Evolutionary conservation across 2,113 vertebrate genomes (phyloP), one percentile per base, ranked within the genome.

Genomic region (Coturnix japonica): DNA sequence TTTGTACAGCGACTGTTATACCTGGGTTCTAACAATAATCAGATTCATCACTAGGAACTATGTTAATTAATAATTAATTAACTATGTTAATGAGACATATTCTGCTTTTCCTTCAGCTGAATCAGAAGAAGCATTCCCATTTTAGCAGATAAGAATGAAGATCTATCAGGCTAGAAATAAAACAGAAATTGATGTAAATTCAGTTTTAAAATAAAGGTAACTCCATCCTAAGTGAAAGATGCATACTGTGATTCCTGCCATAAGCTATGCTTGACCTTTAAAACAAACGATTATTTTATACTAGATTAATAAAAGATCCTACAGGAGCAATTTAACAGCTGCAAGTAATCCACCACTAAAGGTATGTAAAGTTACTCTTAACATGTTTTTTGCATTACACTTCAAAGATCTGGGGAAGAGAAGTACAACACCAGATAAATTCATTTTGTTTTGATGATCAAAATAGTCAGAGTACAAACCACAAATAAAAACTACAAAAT

Each of bases 201-300:
- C 72, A 73, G 79, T 26, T 20, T 90, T 77, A 21, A 30, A 35
- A 23, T 81, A 69, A 47, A 72, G 30, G 30, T 53, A 65, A 35
- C 9, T 87, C 44, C 16, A 21, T 37, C 26, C 28, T 67, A 46
- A 83, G 21, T 70, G 63, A 76, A 87, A 93, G 47, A 79, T 46
- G 46, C 31, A 10, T 31, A 7, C 54, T 87, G 75, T 39, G n/a
- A 67, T 81, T 15, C 18, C 47, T 81, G 47, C 47, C 39, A 64
- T 25, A 78, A 85, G 59, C n/a, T 87, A 43, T 7, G 3, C 35
- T 44, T 93, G 67, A 85, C 71, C 54, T 91, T 91, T 87, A 59
- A 72, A 93, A 87, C 37, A 65, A 82, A 71, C 73, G 61, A 77
- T 69, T 81, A 22, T 71, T 84, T 89, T 84, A 53, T 76, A 56